Evolutionary conservation across 1,140 invertebrate species (phyloP).

Genomic region (Thaumatotibia leucotreta): DNA sequence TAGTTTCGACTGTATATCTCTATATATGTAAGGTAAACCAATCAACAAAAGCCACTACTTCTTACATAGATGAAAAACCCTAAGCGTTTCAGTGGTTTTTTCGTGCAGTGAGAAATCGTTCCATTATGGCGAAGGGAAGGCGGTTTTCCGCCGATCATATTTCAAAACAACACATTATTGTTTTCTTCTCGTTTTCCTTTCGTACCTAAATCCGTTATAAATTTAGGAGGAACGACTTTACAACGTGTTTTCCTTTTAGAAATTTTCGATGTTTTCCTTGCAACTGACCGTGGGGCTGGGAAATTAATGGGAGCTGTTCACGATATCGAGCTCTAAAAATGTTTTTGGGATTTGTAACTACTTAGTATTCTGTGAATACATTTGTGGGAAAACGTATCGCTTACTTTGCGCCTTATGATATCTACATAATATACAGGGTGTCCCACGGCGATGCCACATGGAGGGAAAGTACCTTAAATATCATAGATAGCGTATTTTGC

Average conservation of each 20-base stretch:
- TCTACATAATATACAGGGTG: too few species aligned
- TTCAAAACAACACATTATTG: constrained; percentile 73
- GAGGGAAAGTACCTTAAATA: too few species aligned
- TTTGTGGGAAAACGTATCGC: neutral
- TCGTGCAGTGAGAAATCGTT: constrained; percentile 62
- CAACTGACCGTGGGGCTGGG: neutral
- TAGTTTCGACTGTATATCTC: too few species aligned
- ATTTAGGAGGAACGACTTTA: constrained; percentile 45
- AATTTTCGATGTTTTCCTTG: constrained; percentile 1
- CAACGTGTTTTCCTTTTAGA: constrained; percentile 22
- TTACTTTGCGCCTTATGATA: too few species aligned
- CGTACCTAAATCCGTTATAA: constrained; percentile 54
- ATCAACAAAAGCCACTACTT: too few species aligned
- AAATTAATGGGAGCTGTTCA: constrained; percentile 1
- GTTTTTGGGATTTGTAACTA: neutral
- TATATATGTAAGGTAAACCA: too few species aligned
- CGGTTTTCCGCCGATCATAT: constrained; percentile 44
- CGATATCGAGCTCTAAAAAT: neutral
- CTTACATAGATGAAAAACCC: too few species aligned
- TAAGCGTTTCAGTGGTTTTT: constrained; percentile 46
- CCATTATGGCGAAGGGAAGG: constrained; percentile 54
- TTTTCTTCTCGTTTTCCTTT: constrained; percentile 60
- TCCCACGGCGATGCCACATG: too few species aligned
- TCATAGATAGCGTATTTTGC: too few species aligned
- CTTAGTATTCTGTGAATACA: too few species aligned